Base-by-base conservation (phyloP, 2,113 vertebrate species). In the Triplophysa rosa region DNA sequence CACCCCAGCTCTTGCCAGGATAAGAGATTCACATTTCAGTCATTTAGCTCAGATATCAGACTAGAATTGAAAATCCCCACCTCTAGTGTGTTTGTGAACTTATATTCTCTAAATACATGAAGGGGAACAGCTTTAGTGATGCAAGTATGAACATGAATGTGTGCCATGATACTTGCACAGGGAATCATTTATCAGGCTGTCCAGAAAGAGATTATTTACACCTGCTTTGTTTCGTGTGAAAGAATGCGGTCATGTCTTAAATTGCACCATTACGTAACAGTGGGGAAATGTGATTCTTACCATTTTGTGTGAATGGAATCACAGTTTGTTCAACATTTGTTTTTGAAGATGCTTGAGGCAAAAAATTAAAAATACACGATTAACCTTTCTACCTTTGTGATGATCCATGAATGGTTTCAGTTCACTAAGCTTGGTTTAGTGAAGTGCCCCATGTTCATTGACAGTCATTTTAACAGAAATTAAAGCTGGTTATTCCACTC, bases 11-110 rank as follows among this genome's bases (percentile, higher is more conserved):
- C 29, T 29, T 29, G 3, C 29, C 29, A 11, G n/a, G n/a, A n/a
- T n/a, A n/a, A 69, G 26, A 49, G 45, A 73, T 54, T 56, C 16
- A 0, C 17, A 33, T 70, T 76, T 61, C 49, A 70, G n/a, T 54
- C 17, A 29, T 69, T 29, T 8, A n/a, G 49, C 17, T 23, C 12
- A 54, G 49, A 33, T 54, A 7, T 23, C 24, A 54, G 8, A 0
- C 23, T 29, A n/a, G 1, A 42, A 23, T 8, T 19, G 14, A 10
- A 70, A 33, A 54, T 54, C 21, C 33, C 68, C 17, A 1, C 0
- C 67, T 29, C 14, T 5, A 3, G 24, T 52, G 45, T 26, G 14
- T 19, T 24, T 24, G 23, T 45, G n/a, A 45, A 4, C 23, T 69
- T 4, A 3, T 49, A 23, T 69, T 69, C 16, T 52, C 23, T 26